These are phyloP conservation scores for Aphelocoma californica DNA, from an alignment of 2,797 vertebrate species.

Conservation along the genomic window DNA sequence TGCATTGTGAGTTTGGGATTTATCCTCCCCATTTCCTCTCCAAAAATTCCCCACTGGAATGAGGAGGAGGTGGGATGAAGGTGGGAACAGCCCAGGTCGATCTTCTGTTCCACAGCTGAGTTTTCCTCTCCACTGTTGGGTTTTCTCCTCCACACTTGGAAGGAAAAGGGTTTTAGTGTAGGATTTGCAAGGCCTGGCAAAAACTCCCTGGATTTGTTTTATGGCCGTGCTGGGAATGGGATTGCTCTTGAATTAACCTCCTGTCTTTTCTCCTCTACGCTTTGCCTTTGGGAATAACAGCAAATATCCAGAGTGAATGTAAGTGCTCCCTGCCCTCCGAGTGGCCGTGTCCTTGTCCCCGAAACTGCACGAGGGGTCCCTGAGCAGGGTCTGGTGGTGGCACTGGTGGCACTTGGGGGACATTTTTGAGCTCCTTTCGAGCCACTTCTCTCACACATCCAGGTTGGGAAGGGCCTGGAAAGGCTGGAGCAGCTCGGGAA, in stretches of 20 bases:
- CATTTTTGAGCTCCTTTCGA: neutral
- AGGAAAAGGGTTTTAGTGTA: neutral
- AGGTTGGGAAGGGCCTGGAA: neutral
- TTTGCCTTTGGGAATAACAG: conserved; percentile 87
- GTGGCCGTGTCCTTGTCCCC: neutral
- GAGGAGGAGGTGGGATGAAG: neutral
- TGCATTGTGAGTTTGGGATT: conserved; percentile 84
- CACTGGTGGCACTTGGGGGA: neutral
- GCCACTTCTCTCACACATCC: fast-evolving
- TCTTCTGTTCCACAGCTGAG: neutral
- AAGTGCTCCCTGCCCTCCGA: conserved; percentile 74
- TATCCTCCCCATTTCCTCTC: neutral
- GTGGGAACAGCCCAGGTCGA: fast-evolving
- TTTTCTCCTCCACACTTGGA: neutral
- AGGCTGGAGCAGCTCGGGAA: neutral
- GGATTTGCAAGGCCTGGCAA: neutral
- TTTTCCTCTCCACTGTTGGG: neutral
- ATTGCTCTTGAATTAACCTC: conserved; percentile 32
- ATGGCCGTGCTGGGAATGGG: fast-evolving
- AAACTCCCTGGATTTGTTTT: fast-evolving
- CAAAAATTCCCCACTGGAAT: fast-evolving
- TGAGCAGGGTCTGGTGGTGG: neutral
- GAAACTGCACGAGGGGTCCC: neutral
- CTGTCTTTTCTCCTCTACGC: conserved; percentile 61
- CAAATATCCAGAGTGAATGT: conserved; percentile 93